Base-by-base conservation (phyloP, 2,797 vertebrate genomes). In the Acanthornis magna region DNA sequence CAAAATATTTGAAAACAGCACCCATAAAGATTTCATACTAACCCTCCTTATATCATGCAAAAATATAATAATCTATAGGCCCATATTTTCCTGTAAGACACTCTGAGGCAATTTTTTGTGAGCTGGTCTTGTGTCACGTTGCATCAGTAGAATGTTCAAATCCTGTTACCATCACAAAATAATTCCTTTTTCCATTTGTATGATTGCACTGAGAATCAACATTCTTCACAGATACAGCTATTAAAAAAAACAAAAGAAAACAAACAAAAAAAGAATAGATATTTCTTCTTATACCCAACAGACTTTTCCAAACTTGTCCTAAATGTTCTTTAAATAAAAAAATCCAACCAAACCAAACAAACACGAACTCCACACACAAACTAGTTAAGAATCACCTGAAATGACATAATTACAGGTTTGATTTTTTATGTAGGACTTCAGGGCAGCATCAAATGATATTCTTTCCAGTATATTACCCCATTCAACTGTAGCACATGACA, bases 341-440 rank as follows among this genome's bases (percentile, higher is more conserved):
- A 32, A 29, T 9, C 7, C 7, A 18, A 48, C 22, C 9, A 8
- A 62, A 53, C 6, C 10, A 47, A 55, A 1, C 27, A 27, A 77
- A 27, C 17, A 18, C 26, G 11, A 12, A 2, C 2, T 1, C 1
- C 8, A 1, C 45, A 1, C 30, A 13, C 22, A n/a, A 58, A 29
- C 5, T 70, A 21, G 30, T 55, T 43, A 34, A 77, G 13, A 51
- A 51, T 45, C 23, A 23, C 23, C 29, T 45, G 36, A 72, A 89
- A 75, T 63, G 36, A 32, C 13, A 42, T 7, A 36, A 16, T 20
- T 40, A 4, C 29, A 87, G 5, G 27, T 70, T 53, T 58, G 12
- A 36, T 51, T 76, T 20, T 65, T 76, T 47, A 18, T 10, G 1
- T 16, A 63, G 32, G 16, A 12, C 53, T 78, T 74, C 61, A 77